Conservation (phyloP, 2,113 vertebrate species). For the Eclectus roratus region DNA sequence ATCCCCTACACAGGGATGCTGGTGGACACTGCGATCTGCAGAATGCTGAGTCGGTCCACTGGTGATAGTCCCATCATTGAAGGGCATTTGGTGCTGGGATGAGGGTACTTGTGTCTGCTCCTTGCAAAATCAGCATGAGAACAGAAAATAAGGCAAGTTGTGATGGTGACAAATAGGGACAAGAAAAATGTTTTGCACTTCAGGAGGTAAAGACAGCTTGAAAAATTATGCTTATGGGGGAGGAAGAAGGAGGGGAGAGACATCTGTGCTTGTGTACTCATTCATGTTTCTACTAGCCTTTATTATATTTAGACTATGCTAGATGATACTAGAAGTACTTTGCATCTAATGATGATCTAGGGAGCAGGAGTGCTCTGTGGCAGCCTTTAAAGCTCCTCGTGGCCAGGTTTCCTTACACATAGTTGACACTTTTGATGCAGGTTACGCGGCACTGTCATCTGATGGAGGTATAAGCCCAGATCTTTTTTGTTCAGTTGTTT, state of each 20-base stretch:
- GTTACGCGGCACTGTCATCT: background rate
- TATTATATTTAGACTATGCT: background rate
- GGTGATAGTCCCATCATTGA: background rate
- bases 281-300: constrained; percentile 5
- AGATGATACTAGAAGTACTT: background rate
- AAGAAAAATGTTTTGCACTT: background rate
- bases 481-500: background rate
- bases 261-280: constrained; percentile 15
- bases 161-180: background rate
- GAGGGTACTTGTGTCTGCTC: background rate
- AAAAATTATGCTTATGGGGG: background rate
- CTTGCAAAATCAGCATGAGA: background rate
- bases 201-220: background rate
- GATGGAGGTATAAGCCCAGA: background rate
- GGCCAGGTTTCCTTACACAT: background rate
- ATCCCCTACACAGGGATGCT: background rate
- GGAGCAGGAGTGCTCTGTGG: background rate
- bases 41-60: background rate
- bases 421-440: background rate
- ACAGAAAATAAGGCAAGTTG: background rate
- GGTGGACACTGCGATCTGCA: rapidly evolving
- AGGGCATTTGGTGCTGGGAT: background rate
- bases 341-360: background rate
- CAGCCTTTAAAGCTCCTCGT: background rate
- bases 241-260: background rate